These are phyloP conservation scores for Rhinoderma darwinii DNA, from an alignment of 2,113 vertebrate genomes.

Conservation along the genomic window DNA sequence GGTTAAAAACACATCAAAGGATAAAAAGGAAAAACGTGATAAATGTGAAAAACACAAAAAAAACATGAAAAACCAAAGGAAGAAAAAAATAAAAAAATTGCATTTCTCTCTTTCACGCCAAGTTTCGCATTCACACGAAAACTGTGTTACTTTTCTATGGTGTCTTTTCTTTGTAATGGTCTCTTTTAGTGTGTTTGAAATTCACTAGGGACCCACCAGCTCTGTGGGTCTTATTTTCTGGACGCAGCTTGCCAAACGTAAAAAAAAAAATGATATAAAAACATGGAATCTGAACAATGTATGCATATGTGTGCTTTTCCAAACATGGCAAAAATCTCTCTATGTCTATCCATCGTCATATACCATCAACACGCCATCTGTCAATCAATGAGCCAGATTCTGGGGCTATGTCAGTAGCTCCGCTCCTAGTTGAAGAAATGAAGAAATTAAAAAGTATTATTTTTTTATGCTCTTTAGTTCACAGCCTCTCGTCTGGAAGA, in stretches of 20 bases:
- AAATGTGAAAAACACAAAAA: slow-evolving; percentile 8
- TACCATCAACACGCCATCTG: neutral
- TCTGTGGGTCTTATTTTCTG: slow-evolving; percentile 12
- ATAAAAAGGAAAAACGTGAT: slow-evolving; percentile 9
- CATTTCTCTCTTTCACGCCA: slow-evolving; percentile 51
- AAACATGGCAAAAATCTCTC: slow-evolving; percentile 24
- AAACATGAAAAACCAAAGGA: slow-evolving; percentile 30
- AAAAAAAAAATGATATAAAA: neutral
- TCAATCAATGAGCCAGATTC: neutral
- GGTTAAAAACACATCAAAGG: neutral
- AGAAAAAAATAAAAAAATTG: slow-evolving; percentile 32
- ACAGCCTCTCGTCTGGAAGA: slow-evolving; percentile 1
- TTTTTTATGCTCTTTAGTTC: slow-evolving; percentile 24
- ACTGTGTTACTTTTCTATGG: slow-evolving; percentile 52
- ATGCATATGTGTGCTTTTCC: slow-evolving; percentile 32
- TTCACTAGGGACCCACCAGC: neutral
- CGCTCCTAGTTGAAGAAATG: neutral
- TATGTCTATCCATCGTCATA: neutral
- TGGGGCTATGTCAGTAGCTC: neutral
- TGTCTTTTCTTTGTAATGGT: slow-evolving; percentile 56
- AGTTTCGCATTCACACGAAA: slow-evolving; percentile 43
- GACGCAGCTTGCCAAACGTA: slow-evolving; percentile 50
- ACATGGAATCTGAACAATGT: slow-evolving; percentile 31
- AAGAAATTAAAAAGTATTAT: slow-evolving; percentile 28
- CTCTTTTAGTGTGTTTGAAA: slow-evolving; percentile 35